Evolutionary conservation across 2,888 invertebrate genomes (phyloP).

Genomic region (Luffia ferchaultella): DNA sequence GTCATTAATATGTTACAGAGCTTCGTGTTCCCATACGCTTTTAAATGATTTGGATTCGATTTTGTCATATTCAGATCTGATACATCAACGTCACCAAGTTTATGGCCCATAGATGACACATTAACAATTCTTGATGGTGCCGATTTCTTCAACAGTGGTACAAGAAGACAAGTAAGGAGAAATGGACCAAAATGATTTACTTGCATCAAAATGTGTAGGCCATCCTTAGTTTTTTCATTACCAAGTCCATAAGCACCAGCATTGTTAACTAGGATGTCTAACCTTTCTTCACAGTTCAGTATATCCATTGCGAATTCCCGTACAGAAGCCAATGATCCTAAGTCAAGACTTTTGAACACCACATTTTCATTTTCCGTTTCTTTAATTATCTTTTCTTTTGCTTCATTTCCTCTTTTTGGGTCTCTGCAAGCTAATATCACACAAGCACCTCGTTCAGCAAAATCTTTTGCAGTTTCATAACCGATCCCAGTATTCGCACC

Average conservation of each 20-base stretch:
- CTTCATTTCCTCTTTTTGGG: conserved; percentile 68
- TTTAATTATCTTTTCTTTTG: conserved; percentile 31
- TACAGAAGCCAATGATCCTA: conserved; percentile 61
- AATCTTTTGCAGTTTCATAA: conserved; percentile 74
- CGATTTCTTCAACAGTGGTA: conserved; percentile 44
- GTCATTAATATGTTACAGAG: conserved; percentile 79
- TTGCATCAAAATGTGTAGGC: conserved; percentile 66
- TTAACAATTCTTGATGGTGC: conserved; percentile 44
- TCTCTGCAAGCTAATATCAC: conserved; percentile 85
- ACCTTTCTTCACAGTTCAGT: conserved; percentile 46
- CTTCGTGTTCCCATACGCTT: conserved; percentile 65
- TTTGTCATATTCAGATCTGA: conserved; percentile 30
- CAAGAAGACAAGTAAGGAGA: conserved; percentile 68
- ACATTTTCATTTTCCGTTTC: conserved; percentile 31
- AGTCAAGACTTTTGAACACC: conserved; percentile 49
- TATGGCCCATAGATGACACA: conserved; percentile 36
- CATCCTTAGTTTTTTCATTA: conserved; percentile 60
- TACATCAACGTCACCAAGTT: conserved; percentile 26
- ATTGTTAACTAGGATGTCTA: conserved; percentile 71
- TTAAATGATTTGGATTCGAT: conserved; percentile 14
- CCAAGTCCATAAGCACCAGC: conserved; percentile 55
- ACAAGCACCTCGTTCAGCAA: conserved; percentile 76
- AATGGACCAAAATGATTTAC: conserved; percentile 69
- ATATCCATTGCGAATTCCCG: conserved; percentile 68
- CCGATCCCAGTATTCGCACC: conserved; percentile 86